A percentile compares a stretch with the other conserved stretches of the same genome.
Conservation (phyloP, 2,797 vertebrate genomes). For the Antrozous pallidus region DNA sequence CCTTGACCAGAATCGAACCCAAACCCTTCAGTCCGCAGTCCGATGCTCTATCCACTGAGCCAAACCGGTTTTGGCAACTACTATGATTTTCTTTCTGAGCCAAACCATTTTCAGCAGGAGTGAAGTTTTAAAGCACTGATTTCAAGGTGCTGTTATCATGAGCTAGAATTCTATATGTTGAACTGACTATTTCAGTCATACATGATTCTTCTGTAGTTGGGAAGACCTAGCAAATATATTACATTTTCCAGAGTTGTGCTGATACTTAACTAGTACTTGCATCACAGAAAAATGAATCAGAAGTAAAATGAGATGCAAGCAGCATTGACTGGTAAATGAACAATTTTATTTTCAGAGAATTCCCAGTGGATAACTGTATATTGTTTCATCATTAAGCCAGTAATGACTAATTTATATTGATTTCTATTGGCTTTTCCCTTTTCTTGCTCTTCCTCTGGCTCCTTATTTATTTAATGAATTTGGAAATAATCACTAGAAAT, state of each 20-base stretch:
- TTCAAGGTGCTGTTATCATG: background rate
- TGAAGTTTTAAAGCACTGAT: background rate
- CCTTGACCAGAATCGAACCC: no score
- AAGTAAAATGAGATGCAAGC: slow-evolving; percentile 48
- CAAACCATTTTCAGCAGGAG: no score
- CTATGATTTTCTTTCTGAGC: no score
- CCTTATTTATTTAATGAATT: slow-evolving; percentile 38
- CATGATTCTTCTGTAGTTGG: background rate
- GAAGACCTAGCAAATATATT: background rate
- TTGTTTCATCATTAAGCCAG: slow-evolving; percentile 48
- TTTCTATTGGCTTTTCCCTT: slow-evolving; percentile 18
- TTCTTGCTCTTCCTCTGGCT: slow-evolving; percentile 6
- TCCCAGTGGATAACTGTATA: slow-evolving; percentile 13
- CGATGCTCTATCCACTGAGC: no score
- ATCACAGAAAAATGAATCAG: slow-evolving; percentile 34
- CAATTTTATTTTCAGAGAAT: slow-evolving; percentile 59
- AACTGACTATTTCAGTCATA: background rate
- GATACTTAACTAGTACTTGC: slow-evolving; percentile 25
- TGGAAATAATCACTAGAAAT: slow-evolving; percentile 40
- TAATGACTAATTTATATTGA: slow-evolving; percentile 35
- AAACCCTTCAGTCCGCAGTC: no score
- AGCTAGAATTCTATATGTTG: background rate
- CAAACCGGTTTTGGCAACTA: no score
- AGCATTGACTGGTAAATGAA: slow-evolving; percentile 38
- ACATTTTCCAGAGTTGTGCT: background rate